A percentile compares a stretch with the other conserved stretches of the same genome.
These are phyloP conservation scores for Ceyx erithaca DNA, from an alignment of 2,797 vertebrate genomes.

Conservation along the genomic window DNA sequence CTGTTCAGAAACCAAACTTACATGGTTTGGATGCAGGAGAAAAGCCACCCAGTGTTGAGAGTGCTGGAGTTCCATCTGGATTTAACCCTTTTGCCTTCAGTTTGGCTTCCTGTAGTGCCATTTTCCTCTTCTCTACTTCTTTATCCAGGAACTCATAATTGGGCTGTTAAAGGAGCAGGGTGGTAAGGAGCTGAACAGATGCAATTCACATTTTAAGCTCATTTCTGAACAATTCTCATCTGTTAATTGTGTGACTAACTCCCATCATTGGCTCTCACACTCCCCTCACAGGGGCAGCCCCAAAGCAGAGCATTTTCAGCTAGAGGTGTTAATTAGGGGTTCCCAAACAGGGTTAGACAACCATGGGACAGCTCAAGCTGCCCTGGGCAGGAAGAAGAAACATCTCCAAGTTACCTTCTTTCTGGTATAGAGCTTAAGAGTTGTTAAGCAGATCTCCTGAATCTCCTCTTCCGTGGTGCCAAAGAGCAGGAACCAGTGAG, in stretches of 20 bases:
- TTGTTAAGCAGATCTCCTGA: constrained; percentile 97
- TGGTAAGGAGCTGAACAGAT: neutral
- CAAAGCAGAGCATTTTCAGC: neutral
- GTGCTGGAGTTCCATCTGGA: constrained; percentile 96
- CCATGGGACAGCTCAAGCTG: neutral
- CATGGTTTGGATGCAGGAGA: constrained; percentile 96
- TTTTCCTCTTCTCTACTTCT: constrained; percentile 95
- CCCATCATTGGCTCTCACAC: neutral
- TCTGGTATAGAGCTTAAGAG: constrained; percentile 93
- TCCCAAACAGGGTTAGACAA: neutral
- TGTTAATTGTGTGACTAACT: neutral
- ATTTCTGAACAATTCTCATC: neutral
- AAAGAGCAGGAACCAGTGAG: constrained; percentile 96
- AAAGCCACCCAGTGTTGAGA: constrained; percentile 92
- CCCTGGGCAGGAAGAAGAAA: neutral
- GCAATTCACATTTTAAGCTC: neutral
- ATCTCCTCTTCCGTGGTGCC: constrained; percentile 94
- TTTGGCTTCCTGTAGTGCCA: constrained; percentile 94
- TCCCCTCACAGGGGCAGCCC: neutral
- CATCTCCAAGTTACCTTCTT: constrained; percentile 85
- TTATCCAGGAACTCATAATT: constrained; percentile 96
- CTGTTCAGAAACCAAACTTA: constrained; percentile 69
- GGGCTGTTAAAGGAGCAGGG: constrained; percentile 78
- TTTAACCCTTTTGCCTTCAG: constrained; percentile 98
- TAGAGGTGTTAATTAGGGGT: rapidly evolving